Base-by-base conservation (phyloP, 2,797 vertebrate species). In the Sebastes ruberrimus region DNA sequence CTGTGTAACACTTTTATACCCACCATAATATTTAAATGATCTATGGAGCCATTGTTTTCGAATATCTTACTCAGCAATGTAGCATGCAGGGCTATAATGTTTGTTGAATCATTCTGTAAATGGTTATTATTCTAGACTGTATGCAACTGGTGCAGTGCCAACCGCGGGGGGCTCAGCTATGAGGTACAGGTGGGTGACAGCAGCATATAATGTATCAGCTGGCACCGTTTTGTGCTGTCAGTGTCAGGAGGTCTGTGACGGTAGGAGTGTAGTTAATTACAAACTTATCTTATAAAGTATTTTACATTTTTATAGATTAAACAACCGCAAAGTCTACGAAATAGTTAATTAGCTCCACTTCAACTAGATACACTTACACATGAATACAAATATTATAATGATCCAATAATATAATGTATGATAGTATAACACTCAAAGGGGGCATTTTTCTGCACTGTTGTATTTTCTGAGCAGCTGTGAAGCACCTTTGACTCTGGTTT, bases 21-120 rank as follows among this genome's bases (percentile, higher is more conserved):
- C 81, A 65, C 71, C 85, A 85, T 88, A 84, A 92, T 92, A 87
- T 69, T 46, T 72, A 91, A 92, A 93, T 88, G 86, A 93, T 91
- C 89, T 90, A 80, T 87, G 71, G 81, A 87, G 92, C 83, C 76
- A 82, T 94, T 95, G 93, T 93, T 83, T 49, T 86, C 77, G 46
- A 93, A 93, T 49, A 35, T 90, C 94, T 92, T 87, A 94, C 89
- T 95, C 94, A 94, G 94, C 94, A 92, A 81, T 30, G 56, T 69
- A 68, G 79, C 77, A 79, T 87, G 81, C 90, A 65, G 71, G 85
- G 56, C 90, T 73, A 72, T 92, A 76, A 90, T 92, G 92, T 90
- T 92, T 93, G 92, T 90, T 89, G 84, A 94, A 94, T 93, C 81
- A 14, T 30, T 90, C 74, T 83, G 89, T 88, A 94, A 93, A 90